These are phyloP conservation scores for Agrochola macilenta DNA, from an alignment of 2,888 invertebrate species.

Conservation along the genomic window DNA sequence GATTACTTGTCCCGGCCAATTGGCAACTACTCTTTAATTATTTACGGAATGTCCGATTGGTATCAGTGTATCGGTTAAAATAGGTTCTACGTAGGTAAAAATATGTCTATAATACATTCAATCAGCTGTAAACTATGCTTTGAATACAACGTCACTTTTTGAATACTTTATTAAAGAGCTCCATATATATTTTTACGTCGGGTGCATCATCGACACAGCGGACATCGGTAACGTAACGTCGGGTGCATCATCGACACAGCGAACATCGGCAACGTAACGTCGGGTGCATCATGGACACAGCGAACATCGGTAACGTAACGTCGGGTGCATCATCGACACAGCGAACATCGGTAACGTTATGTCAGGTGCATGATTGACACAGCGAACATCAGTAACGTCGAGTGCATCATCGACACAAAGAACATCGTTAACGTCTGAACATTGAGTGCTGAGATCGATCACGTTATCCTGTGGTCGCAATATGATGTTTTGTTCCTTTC, in stretches of 20 bases:
- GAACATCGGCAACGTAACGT: too few species aligned
- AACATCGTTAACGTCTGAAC: not conserved
- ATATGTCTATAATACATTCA: not conserved
- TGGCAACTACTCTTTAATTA: slow-evolving; percentile 45
- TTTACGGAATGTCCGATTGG: slow-evolving; percentile 30
- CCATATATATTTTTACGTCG: not conserved
- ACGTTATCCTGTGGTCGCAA: not conserved
- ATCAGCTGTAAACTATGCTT: not conserved
- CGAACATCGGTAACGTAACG: too few species aligned
- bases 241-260: not conserved
- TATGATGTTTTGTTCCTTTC: not conserved
- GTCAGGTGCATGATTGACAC: too few species aligned
- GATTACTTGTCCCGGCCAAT: slow-evolving; percentile 39
- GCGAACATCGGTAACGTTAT: too few species aligned
- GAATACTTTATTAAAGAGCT: not conserved
- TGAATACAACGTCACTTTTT: not conserved
- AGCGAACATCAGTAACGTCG: too few species aligned
- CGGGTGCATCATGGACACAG: not conserved
- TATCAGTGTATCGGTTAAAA: slow-evolving; percentile 9
- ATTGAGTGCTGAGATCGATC: not conserved
- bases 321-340: too few species aligned
- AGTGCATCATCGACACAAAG: not conserved
- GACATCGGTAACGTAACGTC: too few species aligned
- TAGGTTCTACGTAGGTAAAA: not conserved
- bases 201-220: too few species aligned